Evolutionary conservation across 2,888 invertebrate genomes (phyloP).

Genomic region (Acanthococcus lagerstroemiae): DNA sequence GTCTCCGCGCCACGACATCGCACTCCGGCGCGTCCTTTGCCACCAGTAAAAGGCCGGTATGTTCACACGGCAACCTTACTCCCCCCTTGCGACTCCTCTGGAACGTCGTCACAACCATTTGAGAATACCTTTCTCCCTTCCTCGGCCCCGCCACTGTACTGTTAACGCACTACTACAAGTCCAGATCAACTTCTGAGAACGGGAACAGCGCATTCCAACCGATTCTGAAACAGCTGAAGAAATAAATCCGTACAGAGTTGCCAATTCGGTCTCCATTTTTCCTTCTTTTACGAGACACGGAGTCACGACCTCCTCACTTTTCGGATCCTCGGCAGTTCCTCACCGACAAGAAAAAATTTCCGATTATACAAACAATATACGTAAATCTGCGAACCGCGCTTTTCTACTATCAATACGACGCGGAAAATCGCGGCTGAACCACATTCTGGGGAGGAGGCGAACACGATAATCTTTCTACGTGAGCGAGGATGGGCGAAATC

Average conservation of each 20-base stretch:
- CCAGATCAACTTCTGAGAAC: conserved; percentile 17
- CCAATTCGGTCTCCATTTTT: conserved; percentile 12
- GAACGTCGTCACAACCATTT: background rate
- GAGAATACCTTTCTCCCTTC: background rate
- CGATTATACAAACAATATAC: too few relatives aligned
- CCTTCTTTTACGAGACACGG: too few relatives aligned
- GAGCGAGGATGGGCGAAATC: too few relatives aligned
- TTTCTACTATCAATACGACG: too few relatives aligned
- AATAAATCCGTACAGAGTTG: conserved; percentile 8
- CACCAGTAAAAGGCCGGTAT: conserved; percentile 17
- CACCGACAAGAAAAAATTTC: too few relatives aligned
- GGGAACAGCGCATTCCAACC: conserved; percentile 2
- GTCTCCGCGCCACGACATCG: background rate
- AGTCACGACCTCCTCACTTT: too few relatives aligned
- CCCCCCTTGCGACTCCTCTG: background rate
- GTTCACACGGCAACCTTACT: conserved; percentile 17
- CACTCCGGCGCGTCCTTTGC: background rate
- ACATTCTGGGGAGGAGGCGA: too few relatives aligned
- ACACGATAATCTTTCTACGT: too few relatives aligned
- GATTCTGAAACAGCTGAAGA: conserved; percentile 4
- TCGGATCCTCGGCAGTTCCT: too few relatives aligned
- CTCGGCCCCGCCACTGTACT: background rate
- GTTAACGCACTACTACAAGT: background rate
- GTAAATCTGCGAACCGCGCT: too few relatives aligned
- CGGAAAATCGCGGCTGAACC: too few relatives aligned